phyloP scores from a whole-genome alignment of 2,888 invertebrate species.

The Agrotis clavis region DNA sequence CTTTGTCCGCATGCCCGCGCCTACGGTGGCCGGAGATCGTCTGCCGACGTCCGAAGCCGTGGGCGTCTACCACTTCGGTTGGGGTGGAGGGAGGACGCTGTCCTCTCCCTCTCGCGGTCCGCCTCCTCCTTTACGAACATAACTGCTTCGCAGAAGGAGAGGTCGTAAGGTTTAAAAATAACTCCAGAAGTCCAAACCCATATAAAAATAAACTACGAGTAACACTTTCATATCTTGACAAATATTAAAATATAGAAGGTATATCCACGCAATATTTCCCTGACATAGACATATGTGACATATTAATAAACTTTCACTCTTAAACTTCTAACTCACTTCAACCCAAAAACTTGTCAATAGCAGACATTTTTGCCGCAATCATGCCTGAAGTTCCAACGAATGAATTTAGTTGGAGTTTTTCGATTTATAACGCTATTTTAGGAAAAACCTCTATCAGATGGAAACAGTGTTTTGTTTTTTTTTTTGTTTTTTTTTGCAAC shows the following conservation, averaged over 20 bases:
- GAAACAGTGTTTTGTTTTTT: background rate
- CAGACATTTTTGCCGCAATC: slow-evolving; percentile 7
- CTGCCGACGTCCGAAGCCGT: too few species aligned
- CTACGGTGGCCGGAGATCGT: too few species aligned
- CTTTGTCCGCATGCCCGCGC: too few species aligned
- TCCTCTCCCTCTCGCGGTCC: too few species aligned
- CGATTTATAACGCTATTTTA: background rate
- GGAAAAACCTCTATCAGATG: background rate
- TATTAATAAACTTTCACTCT: background rate
- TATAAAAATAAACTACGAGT: too few species aligned
- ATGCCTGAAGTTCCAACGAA: background rate
- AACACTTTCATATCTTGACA: background rate
- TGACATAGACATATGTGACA: background rate
- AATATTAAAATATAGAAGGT: background rate
- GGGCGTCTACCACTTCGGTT: too few species aligned
- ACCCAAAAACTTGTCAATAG: slow-evolving; percentile 16
- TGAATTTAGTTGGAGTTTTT: slow-evolving; percentile 9
- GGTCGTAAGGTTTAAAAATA: too few species aligned
- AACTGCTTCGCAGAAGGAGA: too few species aligned
- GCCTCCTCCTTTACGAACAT: too few species aligned
- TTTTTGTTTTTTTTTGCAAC: background rate
- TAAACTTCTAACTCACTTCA: slow-evolving; percentile 13
- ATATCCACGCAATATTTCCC: background rate
- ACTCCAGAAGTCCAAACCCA: too few species aligned
- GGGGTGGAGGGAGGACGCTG: too few species aligned